phyloP scores from a whole-genome alignment of 2,888 invertebrate genomes.

The Orthosia cruda region DNA sequence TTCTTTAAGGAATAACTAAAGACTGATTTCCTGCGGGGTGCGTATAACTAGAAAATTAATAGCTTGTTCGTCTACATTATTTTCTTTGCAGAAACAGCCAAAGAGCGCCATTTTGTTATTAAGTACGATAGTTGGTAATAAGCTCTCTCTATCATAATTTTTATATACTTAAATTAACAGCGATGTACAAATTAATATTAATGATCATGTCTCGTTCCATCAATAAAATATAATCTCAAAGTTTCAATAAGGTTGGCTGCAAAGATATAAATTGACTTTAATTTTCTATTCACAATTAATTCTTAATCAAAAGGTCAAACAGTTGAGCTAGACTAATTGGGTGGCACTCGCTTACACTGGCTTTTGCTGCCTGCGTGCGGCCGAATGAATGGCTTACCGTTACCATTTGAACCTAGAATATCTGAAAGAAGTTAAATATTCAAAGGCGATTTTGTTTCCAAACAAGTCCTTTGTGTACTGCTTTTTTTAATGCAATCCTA shows the following conservation, averaged over 20 bases:
- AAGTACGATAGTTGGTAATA: background rate
- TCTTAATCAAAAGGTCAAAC: conserved; percentile 50
- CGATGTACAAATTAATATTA: background rate
- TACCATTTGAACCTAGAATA: conserved; percentile 47
- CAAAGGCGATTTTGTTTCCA: conserved; percentile 45
- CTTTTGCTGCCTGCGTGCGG: conserved; percentile 14
- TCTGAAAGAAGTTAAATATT: conserved; percentile 53
- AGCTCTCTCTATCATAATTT: background rate
- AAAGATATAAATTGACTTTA: background rate
- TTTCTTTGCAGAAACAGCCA: background rate
- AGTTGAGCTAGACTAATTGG: conserved; percentile 48
- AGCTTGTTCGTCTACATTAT: background rate
- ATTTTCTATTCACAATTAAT: conserved; percentile 43
- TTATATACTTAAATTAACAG: background rate
- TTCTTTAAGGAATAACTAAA: background rate
- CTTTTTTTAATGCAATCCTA: conserved; percentile 34
- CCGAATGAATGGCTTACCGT: conserved; percentile 45
- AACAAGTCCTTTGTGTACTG: conserved; percentile 32
- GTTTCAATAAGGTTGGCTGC: background rate
- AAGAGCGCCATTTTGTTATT: background rate
- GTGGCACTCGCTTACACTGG: conserved; percentile 12
- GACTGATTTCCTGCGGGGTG: conserved; percentile 46
- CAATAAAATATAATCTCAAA: background rate
- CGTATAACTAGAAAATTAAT: conserved; percentile 4
- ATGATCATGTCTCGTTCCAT: no score